A percentile compares a stretch with the other conserved stretches of the same genome.
phyloP scores from a whole-genome alignment of 1,140 invertebrate species.

The Tenebrio molitor region DNA sequence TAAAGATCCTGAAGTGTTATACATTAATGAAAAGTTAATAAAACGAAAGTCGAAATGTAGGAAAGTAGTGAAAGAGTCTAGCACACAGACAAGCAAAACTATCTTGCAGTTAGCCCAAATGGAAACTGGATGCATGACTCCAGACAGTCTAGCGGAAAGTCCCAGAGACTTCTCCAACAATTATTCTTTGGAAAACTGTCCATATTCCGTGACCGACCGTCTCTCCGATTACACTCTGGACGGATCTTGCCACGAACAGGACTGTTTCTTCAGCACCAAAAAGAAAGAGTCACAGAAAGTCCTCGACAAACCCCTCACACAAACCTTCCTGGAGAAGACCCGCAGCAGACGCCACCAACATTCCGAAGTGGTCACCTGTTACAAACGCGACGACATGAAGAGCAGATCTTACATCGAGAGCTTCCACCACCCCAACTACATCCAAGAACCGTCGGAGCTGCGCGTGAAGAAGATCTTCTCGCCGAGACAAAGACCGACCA shows the following conservation, averaged over 20 bases:
- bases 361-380: slow-evolving; percentile 24
- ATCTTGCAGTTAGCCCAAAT: slow-evolving; percentile 52
- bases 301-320: slow-evolving; percentile 26
- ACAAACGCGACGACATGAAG: slow-evolving; percentile 41
- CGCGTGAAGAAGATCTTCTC: neutral
- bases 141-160: slow-evolving; percentile 54
- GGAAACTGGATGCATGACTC: slow-evolving; percentile 47
- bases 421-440: slow-evolving; percentile 37
- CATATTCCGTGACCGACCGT: neutral
- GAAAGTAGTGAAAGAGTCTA: slow-evolving; percentile 30
- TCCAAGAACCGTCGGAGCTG: slow-evolving; percentile 26
- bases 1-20: slow-evolving; percentile 9
- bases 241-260: slow-evolving; percentile 8
- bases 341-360: neutral
- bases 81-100: slow-evolving; percentile 61
- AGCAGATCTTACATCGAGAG: slow-evolving; percentile 2
- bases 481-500: neutral
- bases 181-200: neutral
- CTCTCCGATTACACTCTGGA: slow-evolving; percentile 21
- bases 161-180: slow-evolving; percentile 41
- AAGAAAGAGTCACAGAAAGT: neutral
- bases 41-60: neutral
- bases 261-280: neutral
- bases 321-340: slow-evolving; percentile 34
- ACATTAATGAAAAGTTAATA: neutral